Base-by-base conservation (phyloP, 2,888 invertebrate genomes). In the Plusia festucae region DNA sequence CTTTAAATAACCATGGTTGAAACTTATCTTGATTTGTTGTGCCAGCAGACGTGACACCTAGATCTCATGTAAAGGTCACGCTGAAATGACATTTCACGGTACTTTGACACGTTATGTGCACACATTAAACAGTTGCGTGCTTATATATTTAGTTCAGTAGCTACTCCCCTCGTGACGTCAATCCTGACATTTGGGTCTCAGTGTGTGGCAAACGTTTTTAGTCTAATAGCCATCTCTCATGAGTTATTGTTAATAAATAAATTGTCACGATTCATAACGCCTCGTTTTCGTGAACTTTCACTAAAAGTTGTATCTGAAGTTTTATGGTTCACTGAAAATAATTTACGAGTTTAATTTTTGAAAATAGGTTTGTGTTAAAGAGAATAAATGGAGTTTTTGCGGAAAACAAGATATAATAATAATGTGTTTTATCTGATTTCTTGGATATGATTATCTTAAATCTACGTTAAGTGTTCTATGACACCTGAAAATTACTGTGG, bases 121-220 rank as follows among this genome's bases (percentile, higher is more conserved):
- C 67, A 60, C 53, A 66, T 57, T 71, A 63, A 63, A 66, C 69
- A 69, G 61, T 56, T 76, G 74, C 77, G 72, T 63, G 30, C 11
- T n/a, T 32, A 54, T 30, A 24, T 9, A 34, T 34, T 20, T 73
- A 62, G 70, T 73, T 62, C 81, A 70, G 71, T 70, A 65, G 71
- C 76, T 75, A 84, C 88, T 87, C 87, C 89, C 90, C 88, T 80
- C 84, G 76, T 94, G 94, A 94, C 94, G 94, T 93, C 91, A 94
- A 90, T 85, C 82, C 88, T 93, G 94, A 91, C 93, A 94, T 94
- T 94, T 93, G 85, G 88, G 88, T 84, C 84, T 88, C 32, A 60
- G 56, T 64, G 56, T 69, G 82, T 78, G 78, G 82, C 76, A 80
- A 84, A 64, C 73, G 79, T 80, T 77, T 79, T 76, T 77, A 77